Conservation (phyloP, 2,888 invertebrate species). For the Ornithoptera alexandrae region DNA sequence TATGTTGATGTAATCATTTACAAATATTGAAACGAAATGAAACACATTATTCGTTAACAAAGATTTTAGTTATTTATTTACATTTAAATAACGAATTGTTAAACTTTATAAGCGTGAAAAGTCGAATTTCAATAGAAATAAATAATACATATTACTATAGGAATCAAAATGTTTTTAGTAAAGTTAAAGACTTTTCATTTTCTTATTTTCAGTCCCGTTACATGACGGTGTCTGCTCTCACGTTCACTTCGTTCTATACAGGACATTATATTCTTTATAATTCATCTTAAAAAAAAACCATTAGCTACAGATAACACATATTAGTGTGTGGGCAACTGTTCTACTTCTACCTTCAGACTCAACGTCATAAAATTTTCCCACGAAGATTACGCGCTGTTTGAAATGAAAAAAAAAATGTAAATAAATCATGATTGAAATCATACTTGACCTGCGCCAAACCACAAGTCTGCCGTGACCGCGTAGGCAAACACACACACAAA, state of each 20-base stretch:
- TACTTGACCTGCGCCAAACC: constrained; percentile 69
- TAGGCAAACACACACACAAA: constrained; percentile 57
- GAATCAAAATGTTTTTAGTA: no score
- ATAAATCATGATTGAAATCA: constrained; percentile 53
- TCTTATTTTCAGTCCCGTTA: no score
- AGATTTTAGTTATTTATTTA: no score
- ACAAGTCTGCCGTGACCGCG: constrained; percentile 73
- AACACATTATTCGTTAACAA: background rate
- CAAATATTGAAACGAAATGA: background rate
- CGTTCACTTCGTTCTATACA: no score
- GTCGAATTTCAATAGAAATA: no score
- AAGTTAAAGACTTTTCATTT: no score
- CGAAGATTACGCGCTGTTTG: constrained; percentile 16
- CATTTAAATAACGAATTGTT: no score
- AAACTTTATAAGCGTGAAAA: background rate
- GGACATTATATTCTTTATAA: no score
- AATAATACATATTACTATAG: no score
- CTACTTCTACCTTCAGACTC: background rate
- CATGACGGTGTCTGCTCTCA: no score
- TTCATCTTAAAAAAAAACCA: no score
- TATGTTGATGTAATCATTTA: background rate
- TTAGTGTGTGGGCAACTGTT: background rate
- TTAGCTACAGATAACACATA: no score
- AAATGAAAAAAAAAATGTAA: constrained; percentile 41
- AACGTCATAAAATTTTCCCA: constrained; percentile 34